Conservation (phyloP, 2,888 invertebrate species). For the Gymnocheta viridis region DNA sequence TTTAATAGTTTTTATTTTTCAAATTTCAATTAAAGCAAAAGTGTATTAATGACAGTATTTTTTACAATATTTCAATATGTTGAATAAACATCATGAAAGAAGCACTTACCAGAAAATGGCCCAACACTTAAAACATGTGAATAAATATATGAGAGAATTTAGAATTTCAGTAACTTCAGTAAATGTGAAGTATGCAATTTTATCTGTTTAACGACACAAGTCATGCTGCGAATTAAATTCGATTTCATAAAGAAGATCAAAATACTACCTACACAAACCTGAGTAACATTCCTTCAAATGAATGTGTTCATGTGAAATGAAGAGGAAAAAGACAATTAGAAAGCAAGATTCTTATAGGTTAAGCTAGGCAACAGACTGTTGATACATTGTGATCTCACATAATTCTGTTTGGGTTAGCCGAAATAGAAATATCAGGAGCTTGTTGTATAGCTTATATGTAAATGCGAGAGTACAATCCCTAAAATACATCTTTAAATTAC, state of each 20-base stretch:
- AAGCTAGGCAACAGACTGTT: too few species aligned
- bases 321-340: too few species aligned
- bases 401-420: too few species aligned
- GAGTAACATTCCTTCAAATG: neutral
- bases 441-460: too few species aligned
- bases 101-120: conserved; percentile 15
- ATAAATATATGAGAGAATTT: conserved; percentile 30
- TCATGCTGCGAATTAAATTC: conserved; percentile 73
- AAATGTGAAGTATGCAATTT: conserved; percentile 71
- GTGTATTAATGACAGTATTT: conserved; percentile 11
- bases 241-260: conserved; percentile 69
- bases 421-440: too few species aligned
- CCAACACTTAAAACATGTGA: conserved; percentile 11
- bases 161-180: conserved; percentile 58
- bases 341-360: too few species aligned
- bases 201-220: conserved; percentile 70
- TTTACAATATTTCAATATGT: conserved; percentile 8
- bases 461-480: too few species aligned
- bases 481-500: too few species aligned
- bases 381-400: too few species aligned
- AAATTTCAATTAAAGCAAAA: neutral
- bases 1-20: neutral
- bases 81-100: conserved; percentile 14
- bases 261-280: conserved; percentile 58
- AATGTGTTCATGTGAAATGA: neutral